Evolutionary conservation across 1,140 invertebrate genomes (phyloP), one percentile per base, ranked within the genome.

Genomic region (Diorhabda elongata): DNA sequence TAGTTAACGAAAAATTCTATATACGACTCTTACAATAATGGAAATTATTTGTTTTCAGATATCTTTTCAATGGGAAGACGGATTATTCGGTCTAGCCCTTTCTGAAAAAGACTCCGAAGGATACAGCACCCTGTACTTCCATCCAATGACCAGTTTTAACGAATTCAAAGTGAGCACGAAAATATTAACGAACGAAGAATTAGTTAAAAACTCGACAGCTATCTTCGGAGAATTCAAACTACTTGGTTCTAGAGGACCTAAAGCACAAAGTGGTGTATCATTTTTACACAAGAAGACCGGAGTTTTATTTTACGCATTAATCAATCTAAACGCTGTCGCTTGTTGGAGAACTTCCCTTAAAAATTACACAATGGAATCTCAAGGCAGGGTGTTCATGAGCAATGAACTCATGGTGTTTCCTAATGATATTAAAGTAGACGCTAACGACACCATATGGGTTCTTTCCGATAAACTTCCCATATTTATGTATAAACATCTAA

Each of bases 351-450:
- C 89, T 0, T 86, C 86, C 1, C 87, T 85, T 66, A 87, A 86
- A 4, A 83, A 83, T 1, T 91, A 90, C 69, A 84, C 77, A 2
- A 86, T 88, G 75, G 85, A 86, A 67, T 86, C 89, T 41, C 89
- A 91, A 75, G 88, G 87, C 26, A 80, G 89, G 45, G 86, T 92
- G 58, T 91, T 87, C 64, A 88, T 87, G 83, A 88, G 89, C 79
- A 87, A 91, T 64, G 84, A 84, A 2, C 89, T 88, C 2, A 87
- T 92, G 87, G 82, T 92, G 4, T 92, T 92, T 68, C 90, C 91
- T 4, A 92, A 90, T 58, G 91, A 92, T 75, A 82, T 93, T 5
- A 92, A 91, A 80, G 88, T 92, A 0, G 91, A 92, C 67, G 83
- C 84, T 3, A 84, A 90, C 5, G 86, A 88, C 4, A 89, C 88